phyloP scores from a whole-genome alignment of 2,888 invertebrate genomes.

The Malthinus seriepunctatus region DNA sequence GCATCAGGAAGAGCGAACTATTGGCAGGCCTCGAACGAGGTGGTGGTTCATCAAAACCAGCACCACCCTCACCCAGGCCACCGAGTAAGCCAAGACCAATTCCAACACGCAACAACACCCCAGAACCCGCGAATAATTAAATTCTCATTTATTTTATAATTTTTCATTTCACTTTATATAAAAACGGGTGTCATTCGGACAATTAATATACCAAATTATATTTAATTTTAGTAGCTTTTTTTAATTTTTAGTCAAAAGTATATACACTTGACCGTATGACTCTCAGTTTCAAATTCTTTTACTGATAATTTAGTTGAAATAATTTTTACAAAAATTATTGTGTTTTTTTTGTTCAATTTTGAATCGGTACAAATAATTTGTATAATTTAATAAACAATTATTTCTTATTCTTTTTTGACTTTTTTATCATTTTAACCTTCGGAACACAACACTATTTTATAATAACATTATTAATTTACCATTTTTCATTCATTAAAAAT shows the following conservation, averaged over 20 bases:
- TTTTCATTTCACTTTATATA: constrained; percentile 15
- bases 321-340: constrained; percentile 20
- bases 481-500: no score
- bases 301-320: constrained; percentile 30
- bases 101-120: constrained; percentile 48
- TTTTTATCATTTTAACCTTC: constrained; percentile 26
- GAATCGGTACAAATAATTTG: constrained; percentile 41
- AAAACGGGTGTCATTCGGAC: constrained; percentile 34
- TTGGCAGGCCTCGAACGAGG: constrained; percentile 75
- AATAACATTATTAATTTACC: neutral
- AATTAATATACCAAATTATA: constrained; percentile 36
- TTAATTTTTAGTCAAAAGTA: constrained; percentile 39
- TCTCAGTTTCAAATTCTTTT: constrained; percentile 31
- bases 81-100: constrained; percentile 55
- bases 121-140: constrained; percentile 49
- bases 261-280: constrained; percentile 38
- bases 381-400: constrained; percentile 29
- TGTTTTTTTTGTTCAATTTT: constrained; percentile 13
- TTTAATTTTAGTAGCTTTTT: constrained; percentile 36
- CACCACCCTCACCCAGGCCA: constrained; percentile 57
- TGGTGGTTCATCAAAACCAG: constrained; percentile 52
- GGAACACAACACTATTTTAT: neutral
- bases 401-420: constrained; percentile 16
- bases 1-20: constrained; percentile 92
- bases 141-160: constrained; percentile 18